Conservation (phyloP, 2,888 invertebrate species). For the Diaprepes abbreviatus region DNA sequence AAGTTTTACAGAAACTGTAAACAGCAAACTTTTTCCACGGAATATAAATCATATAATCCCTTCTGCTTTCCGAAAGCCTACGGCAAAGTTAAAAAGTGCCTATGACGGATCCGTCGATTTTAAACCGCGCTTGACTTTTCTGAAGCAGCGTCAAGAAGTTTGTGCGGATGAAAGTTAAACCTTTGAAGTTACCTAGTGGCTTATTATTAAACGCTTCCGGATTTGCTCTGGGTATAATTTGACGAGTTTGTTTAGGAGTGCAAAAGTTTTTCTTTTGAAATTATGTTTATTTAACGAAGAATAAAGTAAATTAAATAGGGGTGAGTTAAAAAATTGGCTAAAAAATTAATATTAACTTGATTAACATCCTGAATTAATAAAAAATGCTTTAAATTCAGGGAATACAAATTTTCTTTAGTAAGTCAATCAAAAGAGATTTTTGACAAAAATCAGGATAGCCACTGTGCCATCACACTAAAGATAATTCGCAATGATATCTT, state of each 20-base stretch:
- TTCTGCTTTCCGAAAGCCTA: not conserved
- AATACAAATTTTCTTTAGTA: too few species aligned
- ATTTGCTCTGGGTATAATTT: not conserved
- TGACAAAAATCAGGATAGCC: too few species aligned
- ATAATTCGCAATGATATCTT: too few species aligned
- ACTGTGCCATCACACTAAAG: too few species aligned
- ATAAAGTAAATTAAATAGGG: too few species aligned
- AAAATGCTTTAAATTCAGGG: too few species aligned
- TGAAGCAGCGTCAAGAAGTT: constrained; percentile 6
- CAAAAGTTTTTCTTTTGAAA: not conserved
- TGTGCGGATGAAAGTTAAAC: constrained; percentile 4
- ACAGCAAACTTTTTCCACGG: not conserved
- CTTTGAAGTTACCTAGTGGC: constrained; percentile 10
- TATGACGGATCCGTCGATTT: constrained; percentile 18
- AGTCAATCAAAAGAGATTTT: too few species aligned
- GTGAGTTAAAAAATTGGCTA: too few species aligned
- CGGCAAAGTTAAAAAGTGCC: constrained; percentile 18
- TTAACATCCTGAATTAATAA: too few species aligned
- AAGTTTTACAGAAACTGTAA: not conserved
- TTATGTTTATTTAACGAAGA: not conserved
- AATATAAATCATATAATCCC: constrained; percentile 13
- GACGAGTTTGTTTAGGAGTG: not conserved
- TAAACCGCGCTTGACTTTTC: constrained; percentile 9
- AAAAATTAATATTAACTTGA: too few species aligned
- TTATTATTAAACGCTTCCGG: constrained; percentile 9